Base-by-base conservation (phyloP, 2,797 vertebrate genomes). In the Salarias fasciatus region DNA sequence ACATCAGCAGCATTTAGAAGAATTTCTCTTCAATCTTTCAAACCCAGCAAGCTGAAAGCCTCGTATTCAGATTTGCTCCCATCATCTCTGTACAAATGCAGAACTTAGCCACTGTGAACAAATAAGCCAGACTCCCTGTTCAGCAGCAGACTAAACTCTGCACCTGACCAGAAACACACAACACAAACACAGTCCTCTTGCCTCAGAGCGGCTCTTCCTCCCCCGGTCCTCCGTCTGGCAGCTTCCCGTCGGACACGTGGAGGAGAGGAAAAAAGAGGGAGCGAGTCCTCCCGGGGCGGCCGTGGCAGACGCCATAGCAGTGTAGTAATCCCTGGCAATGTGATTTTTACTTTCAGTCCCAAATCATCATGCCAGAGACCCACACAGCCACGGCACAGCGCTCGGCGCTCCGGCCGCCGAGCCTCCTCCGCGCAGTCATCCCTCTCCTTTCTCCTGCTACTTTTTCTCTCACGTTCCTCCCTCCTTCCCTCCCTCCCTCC, bases 291-390 rank as follows among this genome's bases (percentile, higher is more conserved):
- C 46, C 24, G 45, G 28, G 42, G 56, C 45, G 14, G 60, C 0
- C 12, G 58, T 7, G 0, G 13, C 7, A 13, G 4, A 37, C 53
- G 36, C 80, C 52, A 3, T 46, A 18, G 72, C 72, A 36, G 88
- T 89, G 95, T 95, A 95, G 96, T 95, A 97, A 97, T 97, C 96
- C 95, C 96, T 97, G 96, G 96, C 96, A 97, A 97, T 98, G 96
- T 97, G 96, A 98, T 97, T 98, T 97, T 77, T 47, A 29, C 56
- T 41, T 58, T 77, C 47, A 62, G 53, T 68, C 69, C 36, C 69
- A 88, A 88, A 86, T 86, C 84, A 85, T 70, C 74, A 64, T 59
- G 69, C 83, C 86, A 86, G 84, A 84, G 83, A 88, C 81, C 77
- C 84, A 51, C 79, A 84, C 76, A 45, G 67, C 84, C 65, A 67